Evolutionary conservation across 2,113 vertebrate genomes (phyloP).

Genomic region (Bos indicus): DNA sequence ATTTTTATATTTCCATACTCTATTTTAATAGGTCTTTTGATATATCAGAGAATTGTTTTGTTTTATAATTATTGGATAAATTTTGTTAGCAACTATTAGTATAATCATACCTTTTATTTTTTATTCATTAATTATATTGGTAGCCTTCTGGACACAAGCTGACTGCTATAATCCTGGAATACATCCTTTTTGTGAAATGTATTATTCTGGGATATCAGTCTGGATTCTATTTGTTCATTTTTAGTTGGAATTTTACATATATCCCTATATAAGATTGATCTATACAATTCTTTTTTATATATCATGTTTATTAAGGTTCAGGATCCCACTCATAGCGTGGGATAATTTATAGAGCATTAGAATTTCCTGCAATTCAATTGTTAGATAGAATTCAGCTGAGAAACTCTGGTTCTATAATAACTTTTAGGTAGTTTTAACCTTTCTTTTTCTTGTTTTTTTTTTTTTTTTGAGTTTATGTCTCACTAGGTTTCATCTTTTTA

Average conservation of each 20-base stretch:
- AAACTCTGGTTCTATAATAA: not conserved
- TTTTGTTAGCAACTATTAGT: not conserved
- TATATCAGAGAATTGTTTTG: not conserved
- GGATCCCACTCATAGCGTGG: not conserved
- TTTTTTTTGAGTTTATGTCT: not conserved
- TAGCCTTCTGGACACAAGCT: not conserved
- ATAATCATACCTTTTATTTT: not conserved
- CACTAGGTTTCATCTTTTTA: not conserved
- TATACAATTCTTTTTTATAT: not conserved
- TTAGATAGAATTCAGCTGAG: not conserved
- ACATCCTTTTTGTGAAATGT: not conserved
- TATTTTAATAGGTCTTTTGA: not conserved
- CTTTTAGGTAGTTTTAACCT: not conserved
- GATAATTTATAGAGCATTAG: not conserved
- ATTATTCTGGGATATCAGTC: not conserved
- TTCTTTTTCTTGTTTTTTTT: not conserved
- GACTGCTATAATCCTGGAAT: not conserved
- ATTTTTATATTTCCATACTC: not conserved
- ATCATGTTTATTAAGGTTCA: not conserved
- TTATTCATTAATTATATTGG: not conserved
- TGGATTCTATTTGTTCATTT: not conserved
- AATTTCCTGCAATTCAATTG: not conserved
- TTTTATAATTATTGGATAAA: not conserved
- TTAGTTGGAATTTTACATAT: not conserved
- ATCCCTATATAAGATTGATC: not conserved